A percentile compares a stretch with the other conserved stretches of the same genome.
These are phyloP conservation scores for Gryon sp. DNA, from an alignment of 1,140 invertebrate species.

Conservation along the genomic window DNA sequence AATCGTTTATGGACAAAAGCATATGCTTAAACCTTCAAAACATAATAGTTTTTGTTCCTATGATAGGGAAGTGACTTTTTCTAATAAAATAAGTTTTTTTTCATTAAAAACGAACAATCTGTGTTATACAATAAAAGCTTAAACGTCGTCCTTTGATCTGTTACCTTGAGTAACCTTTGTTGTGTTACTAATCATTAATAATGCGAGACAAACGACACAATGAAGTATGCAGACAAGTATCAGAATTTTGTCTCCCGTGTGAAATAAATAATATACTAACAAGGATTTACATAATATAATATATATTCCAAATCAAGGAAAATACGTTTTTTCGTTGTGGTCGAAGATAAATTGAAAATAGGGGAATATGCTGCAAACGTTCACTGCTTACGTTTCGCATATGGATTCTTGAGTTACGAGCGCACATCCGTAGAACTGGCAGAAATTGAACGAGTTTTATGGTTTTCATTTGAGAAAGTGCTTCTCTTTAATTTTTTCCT, in stretches of 20 bases:
- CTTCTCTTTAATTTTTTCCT: slow-evolving; percentile 40
- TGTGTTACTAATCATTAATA: slow-evolving; percentile 45
- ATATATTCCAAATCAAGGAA: slow-evolving; percentile 57
- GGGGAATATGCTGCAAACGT: slow-evolving; percentile 51
- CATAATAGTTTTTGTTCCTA: no score
- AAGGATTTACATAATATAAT: slow-evolving; percentile 55
- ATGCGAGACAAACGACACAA: slow-evolving; percentile 41
- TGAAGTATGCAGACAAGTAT: slow-evolving; percentile 14
- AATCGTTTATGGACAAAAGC: no score
- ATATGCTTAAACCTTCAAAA: no score
- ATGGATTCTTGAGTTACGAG: slow-evolving; percentile 65
- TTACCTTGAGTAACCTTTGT: neutral
- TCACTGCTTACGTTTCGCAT: slow-evolving; percentile 56
- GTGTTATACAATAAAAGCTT: neutral
- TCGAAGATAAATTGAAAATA: slow-evolving; percentile 62
- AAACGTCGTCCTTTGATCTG: neutral
- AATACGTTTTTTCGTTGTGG: slow-evolving; percentile 47
- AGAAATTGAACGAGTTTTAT: slow-evolving; percentile 47
- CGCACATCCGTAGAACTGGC: slow-evolving; percentile 52
- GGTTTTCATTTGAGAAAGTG: slow-evolving; percentile 62
- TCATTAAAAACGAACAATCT: no score
- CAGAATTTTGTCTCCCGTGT: slow-evolving; percentile 55
- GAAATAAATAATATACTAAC: slow-evolving; percentile 49
- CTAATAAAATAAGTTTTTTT: no score
- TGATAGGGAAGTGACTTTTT: no score